Conservation (phyloP, 2,888 invertebrate genomes). For the Archips crataeganus region DNA sequence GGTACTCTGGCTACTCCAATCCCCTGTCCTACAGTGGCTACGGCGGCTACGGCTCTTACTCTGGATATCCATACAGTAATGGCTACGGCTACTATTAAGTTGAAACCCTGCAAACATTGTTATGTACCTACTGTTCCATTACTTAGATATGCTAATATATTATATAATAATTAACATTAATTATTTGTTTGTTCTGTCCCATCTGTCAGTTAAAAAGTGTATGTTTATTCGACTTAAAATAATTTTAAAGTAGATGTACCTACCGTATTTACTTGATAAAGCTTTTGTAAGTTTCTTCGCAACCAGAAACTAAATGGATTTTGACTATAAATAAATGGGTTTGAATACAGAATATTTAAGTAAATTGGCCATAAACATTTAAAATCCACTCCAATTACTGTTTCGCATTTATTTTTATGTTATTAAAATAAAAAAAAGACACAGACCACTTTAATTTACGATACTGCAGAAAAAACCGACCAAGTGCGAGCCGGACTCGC, state of each 20-base stretch:
- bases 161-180: not conserved
- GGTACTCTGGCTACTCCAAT: conserved; percentile 70
- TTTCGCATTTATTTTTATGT: not conserved
- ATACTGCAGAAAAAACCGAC: not conserved
- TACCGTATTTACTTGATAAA: too few relatives aligned
- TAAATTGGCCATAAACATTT: not conserved
- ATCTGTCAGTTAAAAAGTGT: not conserved
- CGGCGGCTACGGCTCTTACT: conserved; percentile 67
- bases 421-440: not conserved
- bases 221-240: too few relatives aligned
- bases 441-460: not conserved
- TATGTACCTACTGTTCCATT: conserved; percentile 1
- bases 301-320: too few relatives aligned
- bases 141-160: conserved; percentile 31
- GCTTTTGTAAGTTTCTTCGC: too few relatives aligned
- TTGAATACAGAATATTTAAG: not conserved
- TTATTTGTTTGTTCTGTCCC: not conserved
- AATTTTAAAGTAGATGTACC: too few relatives aligned
- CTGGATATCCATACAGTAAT: conserved; percentile 67
- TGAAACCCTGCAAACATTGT: not conserved
- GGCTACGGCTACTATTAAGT: conserved; percentile 70
- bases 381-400: not conserved
- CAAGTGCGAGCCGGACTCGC: too few relatives aligned
- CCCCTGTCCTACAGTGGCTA: conserved; percentile 67
- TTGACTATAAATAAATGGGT: not conserved